Base-by-base conservation (phyloP, 2,797 vertebrate genomes). In the Syndactyla subalaris region DNA sequence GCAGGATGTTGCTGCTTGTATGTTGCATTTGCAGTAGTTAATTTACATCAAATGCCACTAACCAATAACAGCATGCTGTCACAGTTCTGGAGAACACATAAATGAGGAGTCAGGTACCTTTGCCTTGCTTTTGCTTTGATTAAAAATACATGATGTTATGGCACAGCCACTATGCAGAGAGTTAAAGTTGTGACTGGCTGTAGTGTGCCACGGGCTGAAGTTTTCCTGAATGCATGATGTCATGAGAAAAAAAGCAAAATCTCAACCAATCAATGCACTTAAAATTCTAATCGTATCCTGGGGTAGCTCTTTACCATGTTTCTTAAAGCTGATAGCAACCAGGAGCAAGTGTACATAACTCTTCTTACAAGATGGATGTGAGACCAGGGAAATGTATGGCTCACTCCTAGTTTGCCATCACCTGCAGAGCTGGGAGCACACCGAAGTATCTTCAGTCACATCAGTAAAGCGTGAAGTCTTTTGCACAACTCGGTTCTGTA, bases 401-500 rank as follows among this genome's bases (percentile, higher is more conserved):
- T 75, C 9, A 0, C 24, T 75, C 21, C 36, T 41, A 75, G 0
- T 15, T 39, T 0, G 0, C 10, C 6, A 0, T 52, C 30, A 7
- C 32, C 6, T 71, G n/a, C 52, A 20, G 34, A 41, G 30, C 4
- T 2, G 1, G n/a, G 59, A 77, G 22, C 30, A 29, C 41, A 55
- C 26, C 20, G 10, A 22, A 10, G 13, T 39, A 8, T 55, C 61
- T 59, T 54, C 26, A 23, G 2, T 39, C n/a, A 5, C 5, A 6
- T 76, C 34, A 46, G 17, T 61, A 30, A 70, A 79, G 18, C 38
- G 15, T 61, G 32, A 85, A 75, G 46, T 49, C 7, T 32, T 85
- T 36, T 79, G 20, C 41, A 57, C 18, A 63, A 21, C 8, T 54
- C 23, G 12, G 12, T 85, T 78, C 17, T 72, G 29, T 52, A 20